These are phyloP conservation scores for Poecilia wingei DNA, from an alignment of 2,797 vertebrate genomes.

Conservation along the genomic window DNA sequence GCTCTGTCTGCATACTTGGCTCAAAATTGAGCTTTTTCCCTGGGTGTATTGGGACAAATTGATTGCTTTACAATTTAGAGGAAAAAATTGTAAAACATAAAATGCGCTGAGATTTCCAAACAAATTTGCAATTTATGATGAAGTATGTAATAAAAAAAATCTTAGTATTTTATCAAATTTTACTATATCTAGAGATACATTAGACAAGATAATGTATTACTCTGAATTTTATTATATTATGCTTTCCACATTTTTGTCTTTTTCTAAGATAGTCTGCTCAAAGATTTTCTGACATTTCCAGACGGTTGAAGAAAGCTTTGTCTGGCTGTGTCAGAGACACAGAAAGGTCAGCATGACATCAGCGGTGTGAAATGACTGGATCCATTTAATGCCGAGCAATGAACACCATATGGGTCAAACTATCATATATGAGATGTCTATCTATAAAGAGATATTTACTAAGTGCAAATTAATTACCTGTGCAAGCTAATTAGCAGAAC, in stretches of 20 bases:
- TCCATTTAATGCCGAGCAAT: not conserved
- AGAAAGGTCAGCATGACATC: constrained; percentile 3
- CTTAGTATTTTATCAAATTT: not conserved
- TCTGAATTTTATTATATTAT: not conserved
- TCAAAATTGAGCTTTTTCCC: not conserved
- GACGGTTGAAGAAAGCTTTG: not conserved
- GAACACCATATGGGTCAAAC: not conserved
- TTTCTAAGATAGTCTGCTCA: too few species aligned
- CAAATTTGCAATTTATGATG: not conserved
- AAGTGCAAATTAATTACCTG: not conserved
- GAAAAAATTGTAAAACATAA: not conserved
- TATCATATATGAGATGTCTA: not conserved
- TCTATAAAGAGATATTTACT: not conserved
- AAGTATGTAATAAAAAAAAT: not conserved
- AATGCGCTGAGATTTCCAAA: not conserved
- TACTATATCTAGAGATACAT: not conserved
- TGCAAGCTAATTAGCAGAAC: not conserved
- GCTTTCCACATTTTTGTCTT: not conserved
- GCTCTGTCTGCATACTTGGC: not conserved
- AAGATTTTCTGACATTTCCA: not conserved
- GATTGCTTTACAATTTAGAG: not conserved
- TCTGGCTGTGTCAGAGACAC: not conserved
- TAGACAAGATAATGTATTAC: not conserved
- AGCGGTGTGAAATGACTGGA: not conserved
- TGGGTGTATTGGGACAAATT: not conserved